Conservation (phyloP, 2,888 invertebrate genomes). For the Hipparchia sbordonii region DNA sequence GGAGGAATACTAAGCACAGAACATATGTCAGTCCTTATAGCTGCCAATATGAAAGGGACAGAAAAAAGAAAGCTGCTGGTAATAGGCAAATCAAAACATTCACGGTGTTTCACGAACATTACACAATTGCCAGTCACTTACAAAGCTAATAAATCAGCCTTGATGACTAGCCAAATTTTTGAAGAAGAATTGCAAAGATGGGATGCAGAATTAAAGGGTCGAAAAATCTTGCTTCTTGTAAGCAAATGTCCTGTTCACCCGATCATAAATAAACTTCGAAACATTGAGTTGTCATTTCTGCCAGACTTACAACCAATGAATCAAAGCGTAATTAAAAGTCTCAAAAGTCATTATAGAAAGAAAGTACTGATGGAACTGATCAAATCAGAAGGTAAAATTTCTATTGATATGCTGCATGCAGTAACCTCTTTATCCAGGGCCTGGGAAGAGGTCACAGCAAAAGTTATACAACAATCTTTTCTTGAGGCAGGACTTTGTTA, state of each 20-base stretch:
- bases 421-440: conserved; percentile 41
- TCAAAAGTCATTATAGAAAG: conserved; percentile 45
- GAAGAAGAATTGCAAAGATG: conserved; percentile 41
- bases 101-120: conserved; percentile 51
- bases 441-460: conserved; percentile 43
- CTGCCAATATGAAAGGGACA: conserved; percentile 49
- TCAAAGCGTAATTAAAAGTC: conserved; percentile 46
- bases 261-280: conserved; percentile 41
- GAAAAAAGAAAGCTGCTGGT: conserved; percentile 39
- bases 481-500: conserved; percentile 35
- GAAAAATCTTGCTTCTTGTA: conserved; percentile 48
- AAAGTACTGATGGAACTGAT: conserved; percentile 37
- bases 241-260: conserved; percentile 46
- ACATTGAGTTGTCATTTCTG: conserved; percentile 49
- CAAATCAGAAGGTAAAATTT: not conserved
- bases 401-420: conserved; percentile 41
- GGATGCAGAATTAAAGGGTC: conserved; percentile 40
- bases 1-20: conserved; percentile 49
- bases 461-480: conserved; percentile 36
- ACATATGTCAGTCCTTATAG: conserved; percentile 50
- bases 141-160: conserved; percentile 46
- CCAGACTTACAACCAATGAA: conserved; percentile 50
- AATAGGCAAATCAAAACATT: conserved; percentile 44
- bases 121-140: conserved; percentile 48
- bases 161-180: conserved; percentile 49